phyloP scores from a whole-genome alignment of 2,888 invertebrate species.

The Lasioglossum vierecki region DNA sequence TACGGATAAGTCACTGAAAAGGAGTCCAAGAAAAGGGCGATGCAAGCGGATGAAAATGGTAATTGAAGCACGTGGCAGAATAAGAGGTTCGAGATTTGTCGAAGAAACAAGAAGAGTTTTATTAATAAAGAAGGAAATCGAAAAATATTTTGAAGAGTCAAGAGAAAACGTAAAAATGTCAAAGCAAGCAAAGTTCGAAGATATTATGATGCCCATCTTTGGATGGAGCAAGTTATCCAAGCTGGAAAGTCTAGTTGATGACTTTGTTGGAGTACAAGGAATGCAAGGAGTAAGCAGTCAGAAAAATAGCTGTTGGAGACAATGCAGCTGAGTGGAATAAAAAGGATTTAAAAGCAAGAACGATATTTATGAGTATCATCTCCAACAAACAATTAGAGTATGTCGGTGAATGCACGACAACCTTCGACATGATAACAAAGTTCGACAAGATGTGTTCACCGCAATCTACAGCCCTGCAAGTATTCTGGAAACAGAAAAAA shows the following conservation, averaged over 20 bases:
- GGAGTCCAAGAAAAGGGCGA: no score
- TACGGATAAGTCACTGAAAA: no score
- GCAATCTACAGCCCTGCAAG: slow-evolving; percentile 62
- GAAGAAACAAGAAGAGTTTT: neutral
- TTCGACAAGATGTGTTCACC: slow-evolving; percentile 63
- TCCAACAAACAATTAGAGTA: slow-evolving; percentile 53
- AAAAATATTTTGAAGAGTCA: neutral
- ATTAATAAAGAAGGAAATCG: neutral
- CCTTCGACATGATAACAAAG: slow-evolving; percentile 57
- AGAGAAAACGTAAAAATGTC: neutral
- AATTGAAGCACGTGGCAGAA: no score
- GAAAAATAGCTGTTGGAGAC: no score
- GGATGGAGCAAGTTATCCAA: neutral
- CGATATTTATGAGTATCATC: neutral
- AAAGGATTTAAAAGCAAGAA: neutral
- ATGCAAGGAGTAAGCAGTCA: neutral
- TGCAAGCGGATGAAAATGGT: no score
- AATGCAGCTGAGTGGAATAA: neutral
- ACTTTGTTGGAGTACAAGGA: neutral
- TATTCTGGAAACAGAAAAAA: no score
- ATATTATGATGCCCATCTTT: neutral
- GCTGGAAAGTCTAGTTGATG: neutral
- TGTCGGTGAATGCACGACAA: slow-evolving; percentile 28
- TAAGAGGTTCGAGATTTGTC: no score
- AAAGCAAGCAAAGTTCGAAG: neutral